Evolutionary conservation across 2,888 invertebrate genomes (phyloP).

Genomic region (Drosophila kuntzei): DNA sequence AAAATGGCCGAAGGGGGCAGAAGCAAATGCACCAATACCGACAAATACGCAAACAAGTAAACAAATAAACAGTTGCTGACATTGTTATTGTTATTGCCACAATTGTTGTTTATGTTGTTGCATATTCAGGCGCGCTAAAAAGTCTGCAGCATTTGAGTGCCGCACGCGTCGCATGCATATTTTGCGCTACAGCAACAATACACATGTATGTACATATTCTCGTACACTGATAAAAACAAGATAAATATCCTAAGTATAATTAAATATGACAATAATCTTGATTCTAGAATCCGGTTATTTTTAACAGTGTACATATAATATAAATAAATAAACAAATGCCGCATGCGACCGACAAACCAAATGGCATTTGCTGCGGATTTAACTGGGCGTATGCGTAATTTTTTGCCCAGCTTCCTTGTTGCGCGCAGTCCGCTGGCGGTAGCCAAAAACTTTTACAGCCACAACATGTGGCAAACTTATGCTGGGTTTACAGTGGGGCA

Average conservation of each 20-base stretch:
- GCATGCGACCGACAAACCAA: conserved; percentile 31
- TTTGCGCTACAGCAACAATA: conserved; percentile 1
- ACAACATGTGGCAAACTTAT: conserved; percentile 74
- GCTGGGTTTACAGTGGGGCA: too few species aligned
- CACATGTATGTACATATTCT: not conserved
- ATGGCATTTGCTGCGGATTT: conserved; percentile 42
- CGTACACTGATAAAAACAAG: not conserved
- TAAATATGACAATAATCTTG: not conserved
- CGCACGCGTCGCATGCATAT: conserved; percentile 35
- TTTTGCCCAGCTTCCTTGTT: conserved; percentile 12
- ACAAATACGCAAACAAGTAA: conserved; percentile 17
- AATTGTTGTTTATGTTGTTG: conserved; percentile 24
- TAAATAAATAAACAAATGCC: conserved; percentile 54
- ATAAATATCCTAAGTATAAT: too few species aligned
- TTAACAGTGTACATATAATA: not conserved
- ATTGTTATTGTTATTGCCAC: conserved; percentile 29
- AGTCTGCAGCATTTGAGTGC: conserved; percentile 49
- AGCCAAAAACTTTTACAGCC: conserved; percentile 51
- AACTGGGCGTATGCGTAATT: conserved; percentile 66
- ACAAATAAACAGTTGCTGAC: conserved; percentile 35
- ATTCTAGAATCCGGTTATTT: not conserved
- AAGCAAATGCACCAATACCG: conserved; percentile 30
- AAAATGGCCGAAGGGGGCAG: conserved; percentile 38
- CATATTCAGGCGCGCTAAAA: conserved; percentile 57
- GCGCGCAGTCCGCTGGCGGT: not conserved